These are phyloP conservation scores for Brienomyrus longianalis DNA, from an alignment of 2,113 vertebrate genomes.

Conservation along the genomic window DNA sequence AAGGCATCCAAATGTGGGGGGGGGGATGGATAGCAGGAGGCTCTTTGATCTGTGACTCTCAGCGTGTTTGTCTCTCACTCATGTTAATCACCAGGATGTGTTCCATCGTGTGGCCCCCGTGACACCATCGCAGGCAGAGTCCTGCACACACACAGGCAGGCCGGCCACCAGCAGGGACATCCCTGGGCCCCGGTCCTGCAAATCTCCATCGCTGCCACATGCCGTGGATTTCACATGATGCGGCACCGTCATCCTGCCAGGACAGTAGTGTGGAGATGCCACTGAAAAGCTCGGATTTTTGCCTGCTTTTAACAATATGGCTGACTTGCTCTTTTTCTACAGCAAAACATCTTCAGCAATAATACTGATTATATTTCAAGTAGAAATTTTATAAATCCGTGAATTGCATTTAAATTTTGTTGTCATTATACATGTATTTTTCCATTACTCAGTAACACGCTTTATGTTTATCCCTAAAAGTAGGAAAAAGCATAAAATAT, in stretches of 20 bases:
- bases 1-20: constrained; percentile 22
- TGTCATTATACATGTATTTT: neutral
- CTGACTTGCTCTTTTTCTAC: neutral
- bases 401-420: neutral
- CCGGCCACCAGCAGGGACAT: neutral
- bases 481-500: neutral
- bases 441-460: neutral
- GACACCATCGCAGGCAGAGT: neutral
- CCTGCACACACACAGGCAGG: neutral
- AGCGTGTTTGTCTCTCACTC: constrained; percentile 28
- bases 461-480: neutral
- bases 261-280: neutral
- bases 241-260: neutral
- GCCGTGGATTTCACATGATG: neutral
- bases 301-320: neutral
- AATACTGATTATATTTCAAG: neutral
- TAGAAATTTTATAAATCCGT: neutral
- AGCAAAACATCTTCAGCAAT: neutral
- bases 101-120: neutral
- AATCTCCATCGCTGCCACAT: neutral
- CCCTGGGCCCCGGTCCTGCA: neutral
- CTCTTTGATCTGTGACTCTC: constrained; percentile 34
- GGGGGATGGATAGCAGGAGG: neutral
- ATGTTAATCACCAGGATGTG: constrained; percentile 34
- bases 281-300: neutral